A percentile compares a stretch with the other conserved stretches of the same genome.
These are phyloP conservation scores for Latheticus oryzae DNA, from an alignment of 2,888 invertebrate genomes.

Conservation along the genomic window DNA sequence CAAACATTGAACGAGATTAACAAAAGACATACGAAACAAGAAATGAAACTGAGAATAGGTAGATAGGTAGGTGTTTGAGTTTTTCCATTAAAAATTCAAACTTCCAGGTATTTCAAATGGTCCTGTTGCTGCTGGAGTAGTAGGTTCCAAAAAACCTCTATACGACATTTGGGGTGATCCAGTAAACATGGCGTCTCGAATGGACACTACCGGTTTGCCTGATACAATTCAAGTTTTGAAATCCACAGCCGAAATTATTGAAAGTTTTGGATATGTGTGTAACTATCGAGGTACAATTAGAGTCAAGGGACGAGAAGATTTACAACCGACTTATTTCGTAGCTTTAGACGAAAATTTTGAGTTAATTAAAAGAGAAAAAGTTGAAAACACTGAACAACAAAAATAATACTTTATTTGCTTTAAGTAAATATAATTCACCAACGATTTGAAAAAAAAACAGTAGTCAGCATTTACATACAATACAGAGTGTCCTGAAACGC, in stretches of 20 bases:
- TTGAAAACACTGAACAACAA: too few relatives aligned
- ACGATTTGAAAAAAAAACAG: too few relatives aligned
- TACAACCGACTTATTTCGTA: constrained; percentile 80
- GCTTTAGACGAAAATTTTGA: constrained; percentile 69
- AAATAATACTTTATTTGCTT: too few relatives aligned
- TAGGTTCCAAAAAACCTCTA: constrained; percentile 92
- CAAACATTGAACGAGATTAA: constrained; percentile 73
- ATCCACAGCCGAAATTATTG: constrained; percentile 76
- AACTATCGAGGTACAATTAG: constrained; percentile 76
- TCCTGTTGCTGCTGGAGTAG: constrained; percentile 92
- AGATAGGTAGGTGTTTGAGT: constrained; percentile 50
- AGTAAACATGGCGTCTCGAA: constrained; percentile 95
- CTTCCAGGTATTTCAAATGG: constrained; percentile 87
- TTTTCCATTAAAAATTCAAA: background rate
- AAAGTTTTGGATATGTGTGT: constrained; percentile 77
- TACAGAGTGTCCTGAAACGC: too few relatives aligned
- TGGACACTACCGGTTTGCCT: constrained; percentile 91
- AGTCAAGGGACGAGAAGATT: constrained; percentile 77
- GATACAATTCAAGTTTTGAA: constrained; percentile 76
- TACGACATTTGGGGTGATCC: constrained; percentile 98
- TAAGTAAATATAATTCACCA: too few relatives aligned
- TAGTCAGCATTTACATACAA: too few relatives aligned
- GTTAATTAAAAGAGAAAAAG: too few relatives aligned
- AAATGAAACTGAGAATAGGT: constrained; percentile 82
- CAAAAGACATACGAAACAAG: constrained; percentile 66